Evolutionary conservation across 2,113 vertebrate species (phyloP).

Genomic region (Solenodon paradoxus): DNA sequence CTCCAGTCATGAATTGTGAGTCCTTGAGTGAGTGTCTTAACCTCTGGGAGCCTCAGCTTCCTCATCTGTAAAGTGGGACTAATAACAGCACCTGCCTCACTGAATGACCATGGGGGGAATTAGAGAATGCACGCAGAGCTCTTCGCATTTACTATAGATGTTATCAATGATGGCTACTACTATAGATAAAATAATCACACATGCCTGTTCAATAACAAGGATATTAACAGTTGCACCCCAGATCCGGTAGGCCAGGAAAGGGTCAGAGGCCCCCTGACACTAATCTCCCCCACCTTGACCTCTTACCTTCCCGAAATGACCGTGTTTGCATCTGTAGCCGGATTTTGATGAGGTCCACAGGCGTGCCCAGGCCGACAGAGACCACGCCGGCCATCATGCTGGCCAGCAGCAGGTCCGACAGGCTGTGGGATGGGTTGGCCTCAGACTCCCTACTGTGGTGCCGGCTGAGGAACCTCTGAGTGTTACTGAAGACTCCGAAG

Average conservation of each 20-base stretch:
- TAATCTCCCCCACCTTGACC: neutral
- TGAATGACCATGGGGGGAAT: neutral
- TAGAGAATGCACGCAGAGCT: neutral
- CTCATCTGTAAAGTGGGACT: neutral
- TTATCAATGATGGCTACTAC: neutral
- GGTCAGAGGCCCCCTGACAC: neutral
- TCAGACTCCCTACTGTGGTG: constrained; percentile 80
- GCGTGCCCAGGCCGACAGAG: constrained; percentile 91
- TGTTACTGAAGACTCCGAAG: constrained; percentile 94
- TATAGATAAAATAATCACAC: neutral
- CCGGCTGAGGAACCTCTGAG: constrained; percentile 86
- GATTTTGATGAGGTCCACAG: constrained; percentile 97
- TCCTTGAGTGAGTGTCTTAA: neutral
- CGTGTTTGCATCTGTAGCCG: constrained; percentile 96
- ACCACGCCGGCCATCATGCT: constrained; percentile 89
- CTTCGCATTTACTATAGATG: neutral
- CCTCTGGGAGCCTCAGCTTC: neutral
- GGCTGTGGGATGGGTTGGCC: constrained; percentile 55
- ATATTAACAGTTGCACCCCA: neutral
- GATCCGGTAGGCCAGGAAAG: neutral
- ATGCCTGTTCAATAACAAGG: neutral
- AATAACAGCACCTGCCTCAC: neutral
- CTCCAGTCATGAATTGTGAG: neutral
- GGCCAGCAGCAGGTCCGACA: constrained; percentile 88
- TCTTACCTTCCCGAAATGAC: constrained; percentile 85